phyloP scores from a whole-genome alignment of 2,797 vertebrate species.

The Poeciliopsis gracilis region DNA sequence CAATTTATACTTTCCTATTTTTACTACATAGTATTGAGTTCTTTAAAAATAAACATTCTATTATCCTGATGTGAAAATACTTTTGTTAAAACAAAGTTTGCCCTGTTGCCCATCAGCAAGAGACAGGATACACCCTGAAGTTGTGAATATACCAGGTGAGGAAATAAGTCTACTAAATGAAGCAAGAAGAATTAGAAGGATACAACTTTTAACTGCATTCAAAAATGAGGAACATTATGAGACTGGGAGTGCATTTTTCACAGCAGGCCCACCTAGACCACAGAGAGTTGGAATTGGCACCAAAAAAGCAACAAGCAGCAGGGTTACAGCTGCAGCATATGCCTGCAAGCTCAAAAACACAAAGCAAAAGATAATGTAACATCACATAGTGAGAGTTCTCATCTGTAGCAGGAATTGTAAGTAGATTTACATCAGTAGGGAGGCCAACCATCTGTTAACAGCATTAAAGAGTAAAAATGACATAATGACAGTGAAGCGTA shows the following conservation, averaged over 20 bases:
- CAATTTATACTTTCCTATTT: neutral
- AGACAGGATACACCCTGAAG: neutral
- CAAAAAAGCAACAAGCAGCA: conserved; percentile 25
- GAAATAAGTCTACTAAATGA: conserved; percentile 7
- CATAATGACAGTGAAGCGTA: neutral
- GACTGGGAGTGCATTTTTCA: conserved; percentile 3
- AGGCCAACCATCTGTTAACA: neutral
- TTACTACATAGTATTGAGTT: neutral
- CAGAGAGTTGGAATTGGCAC: conserved; percentile 45
- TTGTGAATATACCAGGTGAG: neutral
- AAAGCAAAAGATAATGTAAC: conserved; percentile 2
- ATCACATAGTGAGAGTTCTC: conserved; percentile 21
- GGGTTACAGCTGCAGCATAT: conserved; percentile 40
- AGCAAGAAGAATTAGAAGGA: conserved; percentile 8
- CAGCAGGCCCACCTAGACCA: conserved; percentile 28
- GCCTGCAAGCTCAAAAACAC: conserved; percentile 23
- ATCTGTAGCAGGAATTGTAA: conserved; percentile 10
- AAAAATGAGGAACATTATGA: conserved; percentile 14
- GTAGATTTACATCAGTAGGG: conserved; percentile 5
- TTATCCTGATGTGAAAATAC: neutral
- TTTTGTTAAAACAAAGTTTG: neutral
- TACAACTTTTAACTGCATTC: conserved; percentile 17
- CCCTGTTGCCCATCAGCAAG: neutral
- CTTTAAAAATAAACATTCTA: neutral
- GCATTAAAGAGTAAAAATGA: neutral